Percentiles rank a stretch among this genome's conserved stretches.
Conservation (phyloP, 1,140 invertebrate species). For the Pemphigus obesinymphae region DNA sequence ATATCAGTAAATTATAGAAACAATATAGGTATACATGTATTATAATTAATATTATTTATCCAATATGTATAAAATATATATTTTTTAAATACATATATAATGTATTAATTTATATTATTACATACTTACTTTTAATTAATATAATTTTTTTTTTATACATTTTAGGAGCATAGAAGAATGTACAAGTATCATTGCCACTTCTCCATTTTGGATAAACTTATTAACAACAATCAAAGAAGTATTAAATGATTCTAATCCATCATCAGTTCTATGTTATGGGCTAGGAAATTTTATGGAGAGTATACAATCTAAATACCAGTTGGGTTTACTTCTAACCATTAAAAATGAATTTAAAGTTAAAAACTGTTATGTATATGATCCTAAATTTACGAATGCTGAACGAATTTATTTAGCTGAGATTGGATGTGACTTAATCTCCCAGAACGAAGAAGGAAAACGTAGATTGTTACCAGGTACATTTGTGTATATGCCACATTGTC, state of each 20-base stretch:
- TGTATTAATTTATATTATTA: neutral
- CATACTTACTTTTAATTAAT: neutral
- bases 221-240: slow-evolving; percentile 10
- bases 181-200: slow-evolving; percentile 10
- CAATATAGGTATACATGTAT: neutral
- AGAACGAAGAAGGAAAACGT: slow-evolving; percentile 42
- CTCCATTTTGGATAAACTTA: slow-evolving; percentile 22
- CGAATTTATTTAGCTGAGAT: slow-evolving; percentile 8
- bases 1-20: neutral
- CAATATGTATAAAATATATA: neutral
- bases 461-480: slow-evolving; percentile 20
- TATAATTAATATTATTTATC: neutral
- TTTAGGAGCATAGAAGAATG: slow-evolving; percentile 41
- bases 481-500: slow-evolving; percentile 43
- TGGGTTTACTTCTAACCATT: slow-evolving; percentile 40
- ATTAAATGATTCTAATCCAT: neutral
- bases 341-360: slow-evolving; percentile 38
- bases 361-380: slow-evolving; percentile 42
- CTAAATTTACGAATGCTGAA: slow-evolving; percentile 42
- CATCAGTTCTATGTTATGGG: slow-evolving; percentile 41
- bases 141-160: too few relatives aligned
- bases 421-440: slow-evolving; percentile 20
- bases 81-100: neutral
- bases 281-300: slow-evolving; percentile 43
- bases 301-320: slow-evolving; percentile 42